Conservation (phyloP, 2,113 vertebrate genomes). For the Heterotilapia buettikoferi region DNA sequence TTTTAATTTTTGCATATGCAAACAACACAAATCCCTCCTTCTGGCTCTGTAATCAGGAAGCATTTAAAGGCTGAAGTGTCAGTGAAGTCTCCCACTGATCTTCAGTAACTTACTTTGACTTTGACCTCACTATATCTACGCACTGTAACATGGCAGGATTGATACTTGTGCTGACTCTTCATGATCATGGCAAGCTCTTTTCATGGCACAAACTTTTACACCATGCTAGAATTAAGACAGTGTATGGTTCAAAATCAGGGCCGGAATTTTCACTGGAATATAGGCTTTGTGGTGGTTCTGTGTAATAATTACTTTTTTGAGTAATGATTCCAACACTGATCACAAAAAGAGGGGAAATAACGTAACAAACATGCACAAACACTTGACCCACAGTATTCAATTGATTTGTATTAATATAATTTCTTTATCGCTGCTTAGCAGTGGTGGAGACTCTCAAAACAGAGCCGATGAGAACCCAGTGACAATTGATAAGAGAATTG, state of each 20-base stretch:
- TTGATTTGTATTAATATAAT: rapidly evolving
- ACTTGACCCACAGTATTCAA: rapidly evolving
- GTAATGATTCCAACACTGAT: background rate
- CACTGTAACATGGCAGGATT: background rate
- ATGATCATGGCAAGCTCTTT: background rate
- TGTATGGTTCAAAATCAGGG: background rate
- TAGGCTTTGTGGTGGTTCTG: background rate
- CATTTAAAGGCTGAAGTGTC: too few relatives aligned
- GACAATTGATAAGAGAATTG: background rate
- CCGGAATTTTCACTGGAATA: background rate
- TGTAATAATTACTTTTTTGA: background rate
- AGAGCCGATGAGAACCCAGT: background rate
- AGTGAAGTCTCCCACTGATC: too few relatives aligned
- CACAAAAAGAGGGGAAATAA: background rate
- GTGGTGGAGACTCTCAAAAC: background rate
- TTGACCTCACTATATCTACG: background rate
- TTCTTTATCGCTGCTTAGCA: background rate
- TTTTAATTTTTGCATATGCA: too few relatives aligned
- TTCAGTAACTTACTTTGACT: background rate
- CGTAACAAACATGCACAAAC: rapidly evolving
- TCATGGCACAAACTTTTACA: background rate
- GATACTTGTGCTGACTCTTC: background rate
- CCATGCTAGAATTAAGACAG: background rate
- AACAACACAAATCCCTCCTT: too few relatives aligned
- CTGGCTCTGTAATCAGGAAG: too few relatives aligned